Percentiles rank a stretch among this genome's conserved stretches.
These are phyloP conservation scores for Clarias platycephalus DNA, from an alignment of 2,797 vertebrate genomes.

Conservation along the genomic window DNA sequence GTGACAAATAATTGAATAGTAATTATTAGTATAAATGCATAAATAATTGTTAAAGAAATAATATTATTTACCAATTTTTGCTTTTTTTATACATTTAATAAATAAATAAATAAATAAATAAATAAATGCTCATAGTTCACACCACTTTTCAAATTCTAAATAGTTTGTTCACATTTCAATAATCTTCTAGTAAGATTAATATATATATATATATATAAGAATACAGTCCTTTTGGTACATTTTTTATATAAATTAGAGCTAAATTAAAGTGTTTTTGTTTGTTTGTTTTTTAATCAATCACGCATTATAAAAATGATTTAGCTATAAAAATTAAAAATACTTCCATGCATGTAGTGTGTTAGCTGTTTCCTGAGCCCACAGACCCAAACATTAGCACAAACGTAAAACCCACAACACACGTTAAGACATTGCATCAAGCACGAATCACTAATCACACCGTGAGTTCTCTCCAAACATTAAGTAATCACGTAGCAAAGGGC, in stretches of 20 bases:
- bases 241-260: not conserved
- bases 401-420: constrained; percentile 8
- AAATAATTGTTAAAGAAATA: no score
- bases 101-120: no score
- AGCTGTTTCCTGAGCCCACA: not conserved
- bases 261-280: not conserved
- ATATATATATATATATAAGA: no score
- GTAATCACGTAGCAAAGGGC: not conserved
- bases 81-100: no score
- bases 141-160: no score
- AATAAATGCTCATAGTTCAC: no score
- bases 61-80: no score
- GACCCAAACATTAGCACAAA: constrained; percentile 1
- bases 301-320: not conserved
- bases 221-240: no score
- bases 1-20: no score
- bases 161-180: no score
- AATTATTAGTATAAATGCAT: no score
- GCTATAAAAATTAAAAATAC: not conserved
- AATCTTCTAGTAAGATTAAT: not conserved
- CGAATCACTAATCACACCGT: not conserved
- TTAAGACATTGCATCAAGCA: not conserved
- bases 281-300: not conserved
- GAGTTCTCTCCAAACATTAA: no score
- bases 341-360: constrained; percentile 24